Base-by-base conservation (phyloP, 2,797 vertebrate species). In the Amblyraja radiata region DNA sequence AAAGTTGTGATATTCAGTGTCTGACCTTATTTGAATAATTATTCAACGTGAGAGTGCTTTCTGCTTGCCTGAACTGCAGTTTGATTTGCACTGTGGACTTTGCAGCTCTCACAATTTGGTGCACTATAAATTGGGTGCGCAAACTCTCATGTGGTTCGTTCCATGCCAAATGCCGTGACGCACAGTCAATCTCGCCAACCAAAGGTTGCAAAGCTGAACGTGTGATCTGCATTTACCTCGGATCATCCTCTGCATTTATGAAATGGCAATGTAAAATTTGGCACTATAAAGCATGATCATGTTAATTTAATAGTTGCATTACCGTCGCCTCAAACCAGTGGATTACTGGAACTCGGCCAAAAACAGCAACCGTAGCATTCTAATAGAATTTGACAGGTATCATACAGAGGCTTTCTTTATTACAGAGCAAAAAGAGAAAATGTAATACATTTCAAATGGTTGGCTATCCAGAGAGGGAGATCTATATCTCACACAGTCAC, bases 371-470 rank as follows among this genome's bases (percentile, higher is more conserved):
- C 84, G 36, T 36, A 7, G 61, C 32, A 88, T 2, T 16, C 84
- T 68, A 88, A 88, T 88, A 68, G 61, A 88, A 88, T 68, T 88
- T 88, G 65, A 88, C 84, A 86, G 58, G 63, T 81, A 46, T 54
- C 39, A 46, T 39, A 80, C 78, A 83, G 80, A 79, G 79, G 63
- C 61, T 63, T 65, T 58, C 63, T 88, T 88, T 65, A 61, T 65
- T 88, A 61, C 58, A 65, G 84, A 8, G 84, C 32, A 36, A 2
- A 86, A 28, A 68, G 84, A 25, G 5, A 88, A 88, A 88, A 36
- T 68, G 58, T 88, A 88, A 88, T 68, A 9, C n/a, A 65, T 88
- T 88, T 88, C 73, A 92, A 76, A 76, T 73, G 65, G 65, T 92
- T 76, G 68, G 13, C 39, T 58, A 13, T 76, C 25, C 36, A 76